Percentiles rank a stretch among this genome's conserved stretches.
These are phyloP conservation scores for Cyclophora albipunctata DNA, from an alignment of 2,888 invertebrate species.

Conservation along the genomic window DNA sequence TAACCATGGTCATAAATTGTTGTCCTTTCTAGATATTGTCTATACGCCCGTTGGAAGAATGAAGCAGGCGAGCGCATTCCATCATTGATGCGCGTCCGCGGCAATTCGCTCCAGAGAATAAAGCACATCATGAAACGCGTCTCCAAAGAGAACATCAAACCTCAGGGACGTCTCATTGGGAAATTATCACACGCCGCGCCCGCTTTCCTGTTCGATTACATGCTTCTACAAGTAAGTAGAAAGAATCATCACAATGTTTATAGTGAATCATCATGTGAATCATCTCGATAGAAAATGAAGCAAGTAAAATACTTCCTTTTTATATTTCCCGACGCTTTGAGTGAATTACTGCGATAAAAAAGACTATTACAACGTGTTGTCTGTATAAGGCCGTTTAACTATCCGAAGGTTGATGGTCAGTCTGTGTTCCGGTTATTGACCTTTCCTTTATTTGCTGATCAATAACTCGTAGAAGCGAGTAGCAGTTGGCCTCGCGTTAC, in stretches of 20 bases:
- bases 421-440: too few relatives aligned
- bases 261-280: too few relatives aligned
- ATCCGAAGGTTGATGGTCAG: too few relatives aligned
- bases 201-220: conserved; percentile 96
- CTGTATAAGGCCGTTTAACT: too few relatives aligned
- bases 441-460: too few relatives aligned
- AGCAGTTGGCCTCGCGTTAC: too few relatives aligned
- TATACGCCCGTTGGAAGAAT: conserved; percentile 98
- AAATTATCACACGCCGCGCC: conserved; percentile 98
- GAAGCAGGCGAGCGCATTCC: conserved; percentile 85
- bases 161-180: conserved; percentile 95
- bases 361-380: not conserved
- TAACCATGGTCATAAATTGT: too few relatives aligned
- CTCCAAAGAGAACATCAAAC: conserved; percentile 98
- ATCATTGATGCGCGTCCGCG: conserved; percentile 86
- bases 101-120: conserved; percentile 91
- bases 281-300: not conserved
- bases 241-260: too few relatives aligned
- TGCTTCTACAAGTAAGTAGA: conserved; percentile 70
- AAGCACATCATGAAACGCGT: conserved; percentile 98
- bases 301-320: not conserved
- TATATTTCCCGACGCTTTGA: not conserved
- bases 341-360: not conserved
- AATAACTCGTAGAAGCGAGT: too few relatives aligned
- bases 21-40: conserved; percentile 78